phyloP scores from a whole-genome alignment of 2,113 vertebrate species.

The Mormyrus iriodes region DNA sequence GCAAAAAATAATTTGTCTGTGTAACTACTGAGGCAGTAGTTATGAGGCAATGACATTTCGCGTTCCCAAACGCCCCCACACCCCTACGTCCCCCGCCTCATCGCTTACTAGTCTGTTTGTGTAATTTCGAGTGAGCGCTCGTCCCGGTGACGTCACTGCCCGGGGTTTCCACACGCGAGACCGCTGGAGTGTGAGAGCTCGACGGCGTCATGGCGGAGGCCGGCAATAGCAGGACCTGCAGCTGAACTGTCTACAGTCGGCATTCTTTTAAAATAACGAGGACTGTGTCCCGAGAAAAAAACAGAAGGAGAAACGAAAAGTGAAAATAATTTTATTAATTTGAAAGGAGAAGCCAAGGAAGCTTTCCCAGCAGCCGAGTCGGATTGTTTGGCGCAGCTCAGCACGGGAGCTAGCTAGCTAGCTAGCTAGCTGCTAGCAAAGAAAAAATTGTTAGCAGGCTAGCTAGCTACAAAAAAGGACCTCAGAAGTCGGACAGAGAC shows the following conservation, averaged over 20 bases:
- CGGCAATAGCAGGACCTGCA: constrained; percentile 58
- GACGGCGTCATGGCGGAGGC: constrained; percentile 70
- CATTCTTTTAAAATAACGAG: constrained; percentile 33
- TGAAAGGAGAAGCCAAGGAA: constrained; percentile 24
- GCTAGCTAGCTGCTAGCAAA: constrained; percentile 44
- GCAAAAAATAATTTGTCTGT: background rate
- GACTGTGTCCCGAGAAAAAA: constrained; percentile 18
- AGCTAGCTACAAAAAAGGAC: constrained; percentile 41
- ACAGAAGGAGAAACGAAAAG: constrained; percentile 17
- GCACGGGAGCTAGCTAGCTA: constrained; percentile 52
- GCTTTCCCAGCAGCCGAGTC: constrained; percentile 25
- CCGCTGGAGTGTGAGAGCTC: constrained; percentile 47
- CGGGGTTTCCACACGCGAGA: constrained; percentile 60
- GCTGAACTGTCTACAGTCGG: constrained; percentile 55
- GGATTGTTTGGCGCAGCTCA: constrained; percentile 45
- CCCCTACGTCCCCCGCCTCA: background rate
- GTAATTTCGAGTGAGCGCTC: constrained; percentile 22
- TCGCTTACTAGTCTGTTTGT: constrained; percentile 9
- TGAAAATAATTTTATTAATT: constrained; percentile 21
- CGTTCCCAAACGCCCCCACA: background rate
- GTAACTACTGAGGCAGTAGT: background rate
- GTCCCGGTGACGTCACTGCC: constrained; percentile 59
- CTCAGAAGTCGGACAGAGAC: constrained; percentile 34
- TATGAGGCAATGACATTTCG: constrained; percentile 17
- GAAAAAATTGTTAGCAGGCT: constrained; percentile 30